A percentile compares a stretch with the other conserved stretches of the same genome.
Conservation (phyloP, 64 coral and sea anemone species). For the Pachyseris speciosa region DNA sequence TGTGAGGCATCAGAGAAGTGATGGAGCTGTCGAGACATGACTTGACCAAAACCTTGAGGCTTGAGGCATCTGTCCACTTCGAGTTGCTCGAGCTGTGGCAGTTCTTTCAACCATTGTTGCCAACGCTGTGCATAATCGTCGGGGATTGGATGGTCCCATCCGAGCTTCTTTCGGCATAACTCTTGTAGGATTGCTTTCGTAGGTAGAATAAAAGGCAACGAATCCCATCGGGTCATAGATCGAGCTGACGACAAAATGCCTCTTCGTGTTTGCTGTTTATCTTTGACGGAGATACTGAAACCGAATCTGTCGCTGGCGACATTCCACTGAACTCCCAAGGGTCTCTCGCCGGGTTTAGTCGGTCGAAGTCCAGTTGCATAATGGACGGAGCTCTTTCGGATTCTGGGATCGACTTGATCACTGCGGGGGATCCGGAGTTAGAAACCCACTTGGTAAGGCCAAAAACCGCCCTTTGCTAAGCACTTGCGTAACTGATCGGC, state of each 20-base stretch:
- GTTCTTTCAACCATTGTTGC: not conserved
- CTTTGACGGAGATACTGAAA: not conserved
- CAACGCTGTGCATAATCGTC: not conserved
- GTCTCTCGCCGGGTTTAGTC: not conserved
- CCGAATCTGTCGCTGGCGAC: not conserved
- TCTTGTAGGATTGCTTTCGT: slow-evolving; percentile 7
- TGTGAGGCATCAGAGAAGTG: not conserved
- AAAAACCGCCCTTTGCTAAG: not conserved
- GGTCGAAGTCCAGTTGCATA: not conserved
- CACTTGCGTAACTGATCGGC: not conserved
- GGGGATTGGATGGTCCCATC: not conserved
- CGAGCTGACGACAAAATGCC: slow-evolving; percentile 6
- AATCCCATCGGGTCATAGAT: slow-evolving; percentile 22
- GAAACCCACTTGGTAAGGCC: slow-evolving; percentile 29
- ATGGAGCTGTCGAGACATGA: not conserved
- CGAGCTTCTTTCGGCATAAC: not conserved
- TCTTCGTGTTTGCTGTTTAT: not conserved
- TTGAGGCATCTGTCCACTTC: not conserved
- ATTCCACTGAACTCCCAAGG: not conserved
- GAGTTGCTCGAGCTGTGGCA: not conserved
- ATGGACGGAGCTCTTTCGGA: not conserved
- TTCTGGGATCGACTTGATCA: not conserved
- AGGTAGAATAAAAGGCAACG: not conserved
- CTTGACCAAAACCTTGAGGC: not conserved
- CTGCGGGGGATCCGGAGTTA: not conserved